Conservation (phyloP, 2,797 vertebrate species). For the Benthosema pterotum region DNA sequence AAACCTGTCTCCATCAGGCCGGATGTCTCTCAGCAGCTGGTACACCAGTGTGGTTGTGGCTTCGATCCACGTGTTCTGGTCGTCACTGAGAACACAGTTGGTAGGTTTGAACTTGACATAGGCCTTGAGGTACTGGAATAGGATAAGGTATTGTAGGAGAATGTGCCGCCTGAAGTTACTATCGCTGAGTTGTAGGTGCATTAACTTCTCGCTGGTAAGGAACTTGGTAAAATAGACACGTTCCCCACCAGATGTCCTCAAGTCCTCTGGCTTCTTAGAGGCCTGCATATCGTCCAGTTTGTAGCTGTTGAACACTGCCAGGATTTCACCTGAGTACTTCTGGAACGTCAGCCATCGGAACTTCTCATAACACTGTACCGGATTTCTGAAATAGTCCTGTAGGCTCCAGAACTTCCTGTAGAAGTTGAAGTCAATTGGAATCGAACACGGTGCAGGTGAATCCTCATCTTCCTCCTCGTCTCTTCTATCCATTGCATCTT, state of each 20-base stretch:
- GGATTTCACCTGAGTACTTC: slow-evolving; percentile 96
- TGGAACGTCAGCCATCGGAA: slow-evolving; percentile 97
- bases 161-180: slow-evolving; percentile 98
- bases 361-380: slow-evolving; percentile 97
- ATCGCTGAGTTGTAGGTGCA: slow-evolving; percentile 99
- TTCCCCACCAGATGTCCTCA: slow-evolving; percentile 89
- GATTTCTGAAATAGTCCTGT: slow-evolving; percentile 98
- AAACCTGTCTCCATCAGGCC: slow-evolving; percentile 94
- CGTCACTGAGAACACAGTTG: slow-evolving; percentile 91
- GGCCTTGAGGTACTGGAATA: slow-evolving; percentile 97
- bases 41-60: slow-evolving; percentile 96
- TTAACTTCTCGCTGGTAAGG: slow-evolving; percentile 98
- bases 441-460: slow-evolving; percentile 89
- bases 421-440: slow-evolving; percentile 98
- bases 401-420: slow-evolving; percentile 99
- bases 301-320: slow-evolving; percentile 97
- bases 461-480: slow-evolving; percentile 99
- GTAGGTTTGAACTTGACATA: slow-evolving; percentile 99
- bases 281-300: slow-evolving; percentile 98
- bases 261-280: slow-evolving; percentile 93
- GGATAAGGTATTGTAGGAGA: slow-evolving; percentile 95
- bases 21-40: slow-evolving; percentile 96
- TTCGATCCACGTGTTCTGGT: slow-evolving; percentile 95
- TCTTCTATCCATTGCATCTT: slow-evolving; percentile 95
- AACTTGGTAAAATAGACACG: slow-evolving; percentile 99